Conservation (phyloP, 2,113 vertebrate genomes). For the Chionodraco myersi region DNA sequence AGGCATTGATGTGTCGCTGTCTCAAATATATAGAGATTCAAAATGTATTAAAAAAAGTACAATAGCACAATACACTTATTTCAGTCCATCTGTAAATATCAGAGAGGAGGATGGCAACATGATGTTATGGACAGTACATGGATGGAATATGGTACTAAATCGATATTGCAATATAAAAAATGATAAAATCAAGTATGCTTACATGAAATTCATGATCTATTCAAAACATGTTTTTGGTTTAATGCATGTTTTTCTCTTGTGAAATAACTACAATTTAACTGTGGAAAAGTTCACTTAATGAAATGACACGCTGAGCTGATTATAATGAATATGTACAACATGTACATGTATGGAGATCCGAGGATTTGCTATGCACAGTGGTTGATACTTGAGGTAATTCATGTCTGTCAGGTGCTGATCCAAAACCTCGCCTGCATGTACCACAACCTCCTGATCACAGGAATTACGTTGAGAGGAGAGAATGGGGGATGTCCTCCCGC, state of each 20-base stretch:
- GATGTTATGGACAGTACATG: slow-evolving; percentile 4
- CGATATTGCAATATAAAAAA: not conserved
- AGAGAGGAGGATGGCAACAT: not conserved
- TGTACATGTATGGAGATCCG: slow-evolving; percentile 14
- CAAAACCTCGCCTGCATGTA: slow-evolving; percentile 34
- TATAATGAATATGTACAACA: not conserved
- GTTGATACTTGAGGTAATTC: slow-evolving; percentile 6
- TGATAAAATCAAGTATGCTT: not conserved
- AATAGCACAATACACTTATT: slow-evolving; percentile 2
- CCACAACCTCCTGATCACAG: slow-evolving; percentile 58
- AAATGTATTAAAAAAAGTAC: slow-evolving; percentile 26
- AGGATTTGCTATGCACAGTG: not conserved
- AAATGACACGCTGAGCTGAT: slow-evolving; percentile 2
- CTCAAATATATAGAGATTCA: slow-evolving; percentile 40
- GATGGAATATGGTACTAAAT: not conserved
- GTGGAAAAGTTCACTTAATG: not conserved
- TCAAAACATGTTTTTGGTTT: not conserved
- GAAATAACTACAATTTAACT: not conserved
- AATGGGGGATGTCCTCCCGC: slow-evolving; percentile 47
- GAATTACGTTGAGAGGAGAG: slow-evolving; percentile 43
- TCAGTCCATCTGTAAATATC: slow-evolving; percentile 16
- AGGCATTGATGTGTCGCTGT: slow-evolving; percentile 36
- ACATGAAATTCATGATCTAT: not conserved
- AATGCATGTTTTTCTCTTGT: not conserved
- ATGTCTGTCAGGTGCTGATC: slow-evolving; percentile 42